Conservation (phyloP, 92 coral and sea anemone species). For the Phenganax marumi region DNA sequence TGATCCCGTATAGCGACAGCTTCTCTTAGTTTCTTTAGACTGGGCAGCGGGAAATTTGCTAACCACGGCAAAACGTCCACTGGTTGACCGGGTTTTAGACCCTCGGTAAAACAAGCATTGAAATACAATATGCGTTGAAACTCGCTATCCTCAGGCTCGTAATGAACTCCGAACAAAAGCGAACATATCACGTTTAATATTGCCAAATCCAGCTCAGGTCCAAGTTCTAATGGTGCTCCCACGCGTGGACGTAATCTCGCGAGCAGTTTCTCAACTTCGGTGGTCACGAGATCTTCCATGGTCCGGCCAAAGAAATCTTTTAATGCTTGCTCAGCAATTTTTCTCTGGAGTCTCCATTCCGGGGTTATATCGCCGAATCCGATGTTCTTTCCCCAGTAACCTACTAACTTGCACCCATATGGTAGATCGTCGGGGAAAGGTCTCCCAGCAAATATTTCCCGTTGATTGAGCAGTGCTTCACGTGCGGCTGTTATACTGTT, state of each 20-base stretch:
- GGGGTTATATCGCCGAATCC: constrained; percentile 90
- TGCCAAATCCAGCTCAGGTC: constrained; percentile 71
- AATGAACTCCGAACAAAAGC: constrained; percentile 84
- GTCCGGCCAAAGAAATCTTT: constrained; percentile 78
- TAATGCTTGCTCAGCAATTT: constrained; percentile 90
- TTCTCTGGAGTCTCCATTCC: constrained; percentile 87
- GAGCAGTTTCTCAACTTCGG: constrained; percentile 76
- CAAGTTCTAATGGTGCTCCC: constrained; percentile 69
- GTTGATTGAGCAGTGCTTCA: constrained; percentile 87
- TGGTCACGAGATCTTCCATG: constrained; percentile 71
- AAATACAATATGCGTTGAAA: constrained; percentile 70
- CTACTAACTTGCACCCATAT: constrained; percentile 78
- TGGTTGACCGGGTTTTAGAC: constrained; percentile 83
- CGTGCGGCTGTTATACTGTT: constrained; percentile 89
- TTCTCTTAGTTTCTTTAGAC: constrained; percentile 62
- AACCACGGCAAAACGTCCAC: constrained; percentile 94
- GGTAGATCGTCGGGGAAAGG: constrained; percentile 59
- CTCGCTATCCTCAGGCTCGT: constrained; percentile 77
- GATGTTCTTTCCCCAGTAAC: constrained; percentile 84
- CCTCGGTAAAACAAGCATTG: constrained; percentile 79
- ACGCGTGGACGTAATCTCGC: constrained; percentile 63
- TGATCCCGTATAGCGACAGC: constrained; percentile 79
- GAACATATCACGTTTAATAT: constrained; percentile 88
- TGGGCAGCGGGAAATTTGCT: constrained; percentile 60
- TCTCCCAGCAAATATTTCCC: constrained; percentile 91